These are phyloP conservation scores for Micromussa lordhowensis DNA, from an alignment of 92 coral and sea anemone genomes.

Conservation along the genomic window DNA sequence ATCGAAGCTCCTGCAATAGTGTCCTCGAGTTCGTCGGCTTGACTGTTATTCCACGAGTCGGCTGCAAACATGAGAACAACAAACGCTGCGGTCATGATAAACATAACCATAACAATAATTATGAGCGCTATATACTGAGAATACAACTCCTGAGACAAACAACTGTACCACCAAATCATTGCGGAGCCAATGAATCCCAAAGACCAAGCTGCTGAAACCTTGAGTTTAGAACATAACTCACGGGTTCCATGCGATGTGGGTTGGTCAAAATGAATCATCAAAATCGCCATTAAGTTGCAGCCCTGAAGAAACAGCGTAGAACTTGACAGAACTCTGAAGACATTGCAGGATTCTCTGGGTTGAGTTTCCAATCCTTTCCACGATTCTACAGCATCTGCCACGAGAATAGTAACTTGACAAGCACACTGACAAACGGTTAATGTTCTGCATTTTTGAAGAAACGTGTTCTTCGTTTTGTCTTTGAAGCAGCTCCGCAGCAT, in stretches of 20 bases:
- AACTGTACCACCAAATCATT: not conserved
- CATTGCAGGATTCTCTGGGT: not conserved
- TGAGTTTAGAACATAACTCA: not conserved
- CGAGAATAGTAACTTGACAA: not conserved
- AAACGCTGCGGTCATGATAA: not conserved
- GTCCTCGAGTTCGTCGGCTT: not conserved
- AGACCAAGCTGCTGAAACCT: not conserved
- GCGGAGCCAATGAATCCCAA: not conserved
- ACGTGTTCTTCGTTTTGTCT: not conserved
- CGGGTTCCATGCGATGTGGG: not conserved
- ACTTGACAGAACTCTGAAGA: not conserved
- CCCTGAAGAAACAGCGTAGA: not conserved
- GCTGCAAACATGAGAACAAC: not conserved
- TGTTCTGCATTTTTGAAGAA: not conserved
- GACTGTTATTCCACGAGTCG: not conserved
- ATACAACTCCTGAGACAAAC: not conserved
- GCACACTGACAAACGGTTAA: not conserved
- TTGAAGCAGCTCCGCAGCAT: constrained; percentile 3
- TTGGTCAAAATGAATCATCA: not conserved
- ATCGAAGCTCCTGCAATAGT: not conserved
- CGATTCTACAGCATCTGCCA: not conserved
- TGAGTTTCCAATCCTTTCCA: not conserved
- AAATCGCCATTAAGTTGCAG: not conserved
- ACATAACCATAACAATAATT: not conserved
- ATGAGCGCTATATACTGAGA: not conserved